Evolutionary conservation across 2,113 vertebrate species (phyloP).

Genomic region (Mesocricetus auratus): DNA sequence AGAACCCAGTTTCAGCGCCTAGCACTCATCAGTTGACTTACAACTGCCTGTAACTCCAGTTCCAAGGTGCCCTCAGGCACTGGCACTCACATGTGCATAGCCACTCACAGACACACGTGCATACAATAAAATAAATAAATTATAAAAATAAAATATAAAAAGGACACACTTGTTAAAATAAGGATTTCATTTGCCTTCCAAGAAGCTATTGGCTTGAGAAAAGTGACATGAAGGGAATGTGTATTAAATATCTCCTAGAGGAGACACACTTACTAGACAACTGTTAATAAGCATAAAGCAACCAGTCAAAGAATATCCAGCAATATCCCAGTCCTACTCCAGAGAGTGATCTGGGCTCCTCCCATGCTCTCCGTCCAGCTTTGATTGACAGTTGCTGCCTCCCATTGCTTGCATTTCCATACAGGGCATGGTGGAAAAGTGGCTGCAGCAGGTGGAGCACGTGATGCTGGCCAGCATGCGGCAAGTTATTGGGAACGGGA

Average conservation of each 20-base stretch:
- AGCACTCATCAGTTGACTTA: background rate
- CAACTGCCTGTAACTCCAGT: background rate
- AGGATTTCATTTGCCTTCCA: background rate
- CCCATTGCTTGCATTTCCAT: conserved; percentile 22
- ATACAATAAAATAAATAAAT: background rate
- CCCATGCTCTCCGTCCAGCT: fast-evolving
- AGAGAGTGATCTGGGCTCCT: background rate
- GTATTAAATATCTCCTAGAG: background rate
- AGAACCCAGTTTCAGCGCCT: background rate
- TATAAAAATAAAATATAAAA: background rate
- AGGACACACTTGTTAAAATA: background rate
- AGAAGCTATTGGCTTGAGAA: conserved; percentile 51
- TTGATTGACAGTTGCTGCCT: background rate
- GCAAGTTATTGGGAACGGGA: conserved; percentile 89
- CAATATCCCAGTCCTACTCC: background rate
- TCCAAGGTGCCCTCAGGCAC: background rate
- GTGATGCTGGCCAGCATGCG: conserved; percentile 92
- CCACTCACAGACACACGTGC: background rate
- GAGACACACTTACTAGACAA: background rate
- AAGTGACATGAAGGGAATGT: conserved; percentile 10
- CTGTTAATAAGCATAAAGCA: conserved; percentile 7
- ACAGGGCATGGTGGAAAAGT: conserved; percentile 97
- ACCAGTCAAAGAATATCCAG: background rate
- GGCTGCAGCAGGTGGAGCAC: conserved; percentile 94
- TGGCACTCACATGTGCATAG: background rate